Base-by-base conservation (phyloP, 2,888 invertebrate genomes). In the Lycocerus yunnanus region DNA sequence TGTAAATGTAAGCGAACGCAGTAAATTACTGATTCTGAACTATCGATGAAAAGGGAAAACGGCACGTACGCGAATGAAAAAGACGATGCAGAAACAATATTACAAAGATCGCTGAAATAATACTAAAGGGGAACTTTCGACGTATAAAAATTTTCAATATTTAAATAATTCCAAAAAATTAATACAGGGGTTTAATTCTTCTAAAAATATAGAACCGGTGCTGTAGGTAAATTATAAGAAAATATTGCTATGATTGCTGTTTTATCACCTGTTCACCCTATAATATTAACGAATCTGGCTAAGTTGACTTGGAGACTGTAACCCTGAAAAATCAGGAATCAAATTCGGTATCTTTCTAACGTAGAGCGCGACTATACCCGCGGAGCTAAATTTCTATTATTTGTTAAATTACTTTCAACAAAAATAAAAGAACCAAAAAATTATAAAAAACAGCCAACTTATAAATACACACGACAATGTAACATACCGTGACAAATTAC, bases 401-500 rank as follows among this genome's bases (percentile, higher is more conserved):
- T 24, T 10, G 21, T 24, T 24, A 10, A 24, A 24, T 10, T 24
- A 10, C 21, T 43, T 43, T 43, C 5, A 43, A 43, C n/a, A n/a
- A 43, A n/a, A 43, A n/a, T 43, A 43, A 43, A n/a, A 2, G n/a
- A 43, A n/a, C 43, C 8, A 43, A 43, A 43, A 13, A 43, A n/a
- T n/a, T 10, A 43, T n/a, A 43, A n/a, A 43, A 43, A 43, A n/a
- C 13, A 43, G 43, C n/a, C 6, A n/a, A 43, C n/a, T 43, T 43
- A 43, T 43, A 43, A 43, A 43, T 43, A 43, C 43, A 43, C 43
- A 43, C 43, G 43, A n/a, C 43, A 43, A 43, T 18, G 15, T 18
- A 63, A 20, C 20, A 63, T 63, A 20, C 61, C 61, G 61, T 63
- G 61, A 63, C 61, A 63, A 63, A 20, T 63, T 63, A 63, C 61